Percentiles rank a stretch among this genome's conserved stretches.
These are phyloP conservation scores for Rotaria sp. DNA, from an alignment of 2,888 invertebrate species.

Conservation along the genomic window DNA sequence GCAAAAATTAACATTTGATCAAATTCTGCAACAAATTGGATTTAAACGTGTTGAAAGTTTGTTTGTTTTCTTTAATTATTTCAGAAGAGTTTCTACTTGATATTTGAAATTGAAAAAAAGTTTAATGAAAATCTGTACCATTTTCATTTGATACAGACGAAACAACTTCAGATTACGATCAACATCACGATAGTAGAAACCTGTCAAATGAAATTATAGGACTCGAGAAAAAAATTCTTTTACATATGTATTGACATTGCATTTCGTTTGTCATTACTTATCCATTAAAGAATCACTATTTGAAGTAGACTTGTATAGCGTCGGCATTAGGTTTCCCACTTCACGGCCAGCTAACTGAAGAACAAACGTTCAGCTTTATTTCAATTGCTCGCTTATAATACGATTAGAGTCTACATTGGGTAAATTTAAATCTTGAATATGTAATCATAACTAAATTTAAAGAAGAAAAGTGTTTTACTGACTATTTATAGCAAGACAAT, in stretches of 20 bases:
- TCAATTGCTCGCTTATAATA: too few species aligned
- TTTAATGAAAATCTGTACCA: too few species aligned
- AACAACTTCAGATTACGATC: not conserved
- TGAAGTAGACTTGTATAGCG: not conserved
- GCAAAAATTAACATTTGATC: slow-evolving; percentile 48
- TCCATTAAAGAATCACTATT: not conserved
- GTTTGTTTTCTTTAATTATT: slow-evolving; percentile 28
- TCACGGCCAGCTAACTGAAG: too few species aligned
- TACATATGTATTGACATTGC: not conserved
- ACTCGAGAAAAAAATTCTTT: not conserved
- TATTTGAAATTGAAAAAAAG: not conserved
- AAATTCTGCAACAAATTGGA: slow-evolving; percentile 50
- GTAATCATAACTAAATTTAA: too few species aligned
- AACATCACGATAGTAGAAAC: not conserved
- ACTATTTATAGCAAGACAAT: too few species aligned
- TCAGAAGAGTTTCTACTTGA: too few species aligned
- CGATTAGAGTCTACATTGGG: too few species aligned
- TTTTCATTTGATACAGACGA: too few species aligned
- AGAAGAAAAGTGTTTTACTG: too few species aligned
- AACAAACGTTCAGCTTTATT: too few species aligned
- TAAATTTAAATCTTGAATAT: too few species aligned
- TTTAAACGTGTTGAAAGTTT: slow-evolving; percentile 53
- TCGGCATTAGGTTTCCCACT: too few species aligned
- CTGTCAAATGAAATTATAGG: not conserved
- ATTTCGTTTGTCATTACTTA: not conserved